Evolutionary conservation across 2,888 invertebrate species (phyloP).

Genomic region (Halictus ligatus): DNA sequence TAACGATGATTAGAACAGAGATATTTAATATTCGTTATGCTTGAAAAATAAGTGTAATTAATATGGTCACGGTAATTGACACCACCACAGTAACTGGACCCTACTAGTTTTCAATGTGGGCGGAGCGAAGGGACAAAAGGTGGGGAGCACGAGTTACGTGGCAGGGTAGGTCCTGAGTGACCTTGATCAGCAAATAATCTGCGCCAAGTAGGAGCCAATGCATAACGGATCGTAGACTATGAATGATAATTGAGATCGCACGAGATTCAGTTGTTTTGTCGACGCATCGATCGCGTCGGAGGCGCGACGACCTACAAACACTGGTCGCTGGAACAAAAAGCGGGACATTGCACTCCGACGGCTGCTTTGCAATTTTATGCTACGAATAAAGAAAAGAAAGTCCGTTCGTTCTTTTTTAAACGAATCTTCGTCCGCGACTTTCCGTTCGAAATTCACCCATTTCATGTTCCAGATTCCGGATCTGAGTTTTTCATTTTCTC

Average conservation of each 20-base stretch:
- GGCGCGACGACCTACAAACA: slow-evolving; percentile 48
- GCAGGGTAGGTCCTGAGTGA: background rate
- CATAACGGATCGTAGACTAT: background rate
- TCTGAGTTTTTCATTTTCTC: background rate
- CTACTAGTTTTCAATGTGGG: background rate
- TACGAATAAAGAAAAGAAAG: background rate
- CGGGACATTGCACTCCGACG: slow-evolving; percentile 27
- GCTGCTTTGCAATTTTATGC: slow-evolving; percentile 9
- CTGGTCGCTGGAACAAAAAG: slow-evolving; percentile 23
- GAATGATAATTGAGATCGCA: slow-evolving; percentile 31
- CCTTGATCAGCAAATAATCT: background rate
- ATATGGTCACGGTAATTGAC: too few relatives aligned
- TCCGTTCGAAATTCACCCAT: background rate
- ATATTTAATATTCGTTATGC: too few relatives aligned
- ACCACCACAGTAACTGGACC: too few relatives aligned
- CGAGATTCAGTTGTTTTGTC: slow-evolving; percentile 17
- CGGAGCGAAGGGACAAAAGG: background rate
- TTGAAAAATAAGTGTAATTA: too few relatives aligned
- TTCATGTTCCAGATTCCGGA: background rate
- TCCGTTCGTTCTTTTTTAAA: background rate
- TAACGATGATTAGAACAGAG: too few relatives aligned
- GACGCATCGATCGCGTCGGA: slow-evolving; percentile 29
- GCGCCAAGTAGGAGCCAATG: background rate
- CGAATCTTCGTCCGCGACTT: background rate
- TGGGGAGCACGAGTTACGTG: too few relatives aligned